Base-by-base conservation (phyloP, 2,113 vertebrate genomes). In the Vimba vimba region DNA sequence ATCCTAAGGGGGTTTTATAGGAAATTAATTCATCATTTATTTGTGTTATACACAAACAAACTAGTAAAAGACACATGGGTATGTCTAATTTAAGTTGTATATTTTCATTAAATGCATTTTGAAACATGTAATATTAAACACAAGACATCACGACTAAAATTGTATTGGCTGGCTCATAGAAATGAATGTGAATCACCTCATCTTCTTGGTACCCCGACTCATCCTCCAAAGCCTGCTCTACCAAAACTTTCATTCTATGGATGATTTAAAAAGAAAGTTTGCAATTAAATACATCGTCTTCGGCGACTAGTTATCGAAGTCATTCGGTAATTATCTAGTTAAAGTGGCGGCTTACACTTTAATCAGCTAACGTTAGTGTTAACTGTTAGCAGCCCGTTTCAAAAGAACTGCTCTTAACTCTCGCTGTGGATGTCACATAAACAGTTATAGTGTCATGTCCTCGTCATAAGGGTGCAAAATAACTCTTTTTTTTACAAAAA, bases 211-310 rank as follows among this genome's bases (percentile, higher is more conserved):
- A 96, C 85, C 94, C 91, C 52, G 89, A 79, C 69, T 97, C 96
- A 87, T 97, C 97, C 82, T 95, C 95, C 75, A 98, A 94, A 87
- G 97, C 95, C 87, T 99, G 97, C 90, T 99, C 97, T 25, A 97
- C 96, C 71, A 88, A 85, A 39, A 90, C 74, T 92, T 97, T 99
- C 97, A 98, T 99, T 6, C 0, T 94, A 43, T 36, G 4, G 36
- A 43, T 15, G 3, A 21, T 2, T 9, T 21, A 13, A 36, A 36
- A 73, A 78, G 36, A 79, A 39, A 43, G 23, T 3, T 55, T 25
- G 60, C 11, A 8, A 45, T 55, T 36, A 71, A n/a, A 8, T 82
- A 47, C 0, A 52, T 68, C 9, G 52, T 62, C 68, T 79, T 79
- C 33, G 1, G 55, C 11, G 11, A 0, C 33, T 10, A 71, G 4